Evolutionary conservation across 2,888 invertebrate genomes (phyloP), one percentile per base, ranked within the genome.

Genomic region (Steromphala cineraria): DNA sequence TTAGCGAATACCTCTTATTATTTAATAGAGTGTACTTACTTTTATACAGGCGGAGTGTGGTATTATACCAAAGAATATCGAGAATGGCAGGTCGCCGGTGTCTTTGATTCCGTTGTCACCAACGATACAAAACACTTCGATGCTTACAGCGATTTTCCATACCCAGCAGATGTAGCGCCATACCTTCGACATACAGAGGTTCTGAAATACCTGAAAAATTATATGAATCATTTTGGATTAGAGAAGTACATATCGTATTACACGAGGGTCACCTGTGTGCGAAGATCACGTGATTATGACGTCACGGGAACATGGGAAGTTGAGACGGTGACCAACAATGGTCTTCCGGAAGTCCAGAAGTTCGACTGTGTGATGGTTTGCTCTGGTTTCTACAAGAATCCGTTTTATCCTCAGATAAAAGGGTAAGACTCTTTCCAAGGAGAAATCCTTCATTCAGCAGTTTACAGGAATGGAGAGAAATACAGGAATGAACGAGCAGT

Each of bases 31-130:
- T n/a, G n/a, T n/a, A n/a, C n/a, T n/a, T n/a, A n/a, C n/a, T 36
- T 21, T 56, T 56, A 5, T 24, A 62, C 24, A 75, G 75, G 75
- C 0, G 75, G 75, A 52, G 46, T 75, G n/a, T 75, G 75, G 75
- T 52, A 52, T 36, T 10, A 21, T n/a, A 75, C 53, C 19, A 21
- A 75, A 40, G 53, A 53, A 52, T 21, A 19, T 17, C 31, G 53
- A 24, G 52, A 52, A 52, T 21, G 53, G 2, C 75, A 75, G 17
- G 75, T 52, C 0, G 19, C 75, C 5, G 19, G 75, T 8, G 24
- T 8, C 21, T 75, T 52, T 24, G 75, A 75, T 17, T 36, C 15
- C 0, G 36, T 75, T n/a, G 3, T 52, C 52, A 52, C 75, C 52
- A 75, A 52, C 52, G 19, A n/a, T 28, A 52, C 21, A 52, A 75